phyloP scores from a whole-genome alignment of 2,113 vertebrate species.

The Lipophrys pholis region DNA sequence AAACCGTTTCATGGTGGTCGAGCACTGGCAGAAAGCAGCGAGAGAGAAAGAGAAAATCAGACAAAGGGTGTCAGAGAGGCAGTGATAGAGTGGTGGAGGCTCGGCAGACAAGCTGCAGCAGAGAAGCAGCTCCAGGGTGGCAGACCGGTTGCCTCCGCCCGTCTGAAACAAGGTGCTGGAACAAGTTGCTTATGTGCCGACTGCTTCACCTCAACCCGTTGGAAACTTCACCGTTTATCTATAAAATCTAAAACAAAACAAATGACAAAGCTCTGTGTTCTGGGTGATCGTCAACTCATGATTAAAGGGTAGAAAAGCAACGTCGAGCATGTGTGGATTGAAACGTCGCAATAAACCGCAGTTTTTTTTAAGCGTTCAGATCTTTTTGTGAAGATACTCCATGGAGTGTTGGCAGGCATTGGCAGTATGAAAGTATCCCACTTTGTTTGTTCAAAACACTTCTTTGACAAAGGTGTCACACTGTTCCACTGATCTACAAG shows the following conservation, averaged over 20 bases:
- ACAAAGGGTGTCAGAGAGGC: slow-evolving; percentile 27
- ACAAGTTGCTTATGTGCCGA: slow-evolving; percentile 16
- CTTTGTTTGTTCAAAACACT: slow-evolving; percentile 11
- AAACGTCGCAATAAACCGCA: neutral
- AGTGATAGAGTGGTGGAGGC: slow-evolving; percentile 29
- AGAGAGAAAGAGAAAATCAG: slow-evolving; percentile 19
- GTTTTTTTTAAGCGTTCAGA: slow-evolving; percentile 5
- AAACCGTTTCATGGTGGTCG: slow-evolving; percentile 22
- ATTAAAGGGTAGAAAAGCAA: neutral
- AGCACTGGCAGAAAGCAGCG: slow-evolving; percentile 17
- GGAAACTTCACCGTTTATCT: slow-evolving; percentile 6
- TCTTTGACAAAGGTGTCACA: neutral
- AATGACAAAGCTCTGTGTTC: neutral
- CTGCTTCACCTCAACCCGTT: neutral
- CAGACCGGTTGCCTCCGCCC: slow-evolving; percentile 16
- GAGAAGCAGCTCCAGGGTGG: slow-evolving; percentile 38
- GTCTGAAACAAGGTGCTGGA: slow-evolving; percentile 18
- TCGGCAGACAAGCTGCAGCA: slow-evolving; percentile 35
- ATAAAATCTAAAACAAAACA: neutral
- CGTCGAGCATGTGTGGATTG: neutral
- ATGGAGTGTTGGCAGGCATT: neutral
- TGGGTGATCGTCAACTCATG: slow-evolving; percentile 8
- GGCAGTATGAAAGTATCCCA: neutral
- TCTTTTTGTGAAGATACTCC: neutral
- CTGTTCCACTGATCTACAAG: neutral